Conservation (phyloP, 2,113 vertebrate species). For the Castor canadensis region DNA sequence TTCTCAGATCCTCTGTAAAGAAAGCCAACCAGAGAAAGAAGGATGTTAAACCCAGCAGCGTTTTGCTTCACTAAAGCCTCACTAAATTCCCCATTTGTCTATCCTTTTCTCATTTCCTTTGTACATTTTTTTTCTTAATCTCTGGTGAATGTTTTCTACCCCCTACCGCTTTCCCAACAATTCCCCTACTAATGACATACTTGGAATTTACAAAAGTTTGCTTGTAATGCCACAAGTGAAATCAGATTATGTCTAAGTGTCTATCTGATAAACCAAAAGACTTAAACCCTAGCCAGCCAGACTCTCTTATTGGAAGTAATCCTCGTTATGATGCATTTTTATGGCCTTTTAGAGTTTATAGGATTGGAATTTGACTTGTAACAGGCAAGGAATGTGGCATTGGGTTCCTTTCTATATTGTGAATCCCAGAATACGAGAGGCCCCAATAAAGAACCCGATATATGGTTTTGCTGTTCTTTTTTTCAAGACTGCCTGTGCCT, state of each 20-base stretch:
- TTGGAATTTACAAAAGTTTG: neutral
- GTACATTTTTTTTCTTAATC: constrained; percentile 37
- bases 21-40: neutral
- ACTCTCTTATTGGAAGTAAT: neutral
- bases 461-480: neutral
- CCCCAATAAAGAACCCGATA: neutral
- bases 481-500: too few species aligned
- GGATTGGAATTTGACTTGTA: neutral
- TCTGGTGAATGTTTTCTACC: neutral
- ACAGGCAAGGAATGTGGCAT: neutral
- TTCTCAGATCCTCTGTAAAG: neutral
- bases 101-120: constrained; percentile 30
- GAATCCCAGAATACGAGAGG: constrained; percentile 26
- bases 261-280: constrained; percentile 3
- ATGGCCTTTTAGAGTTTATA: constrained; percentile 12
- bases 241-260: neutral
- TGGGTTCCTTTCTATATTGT: neutral
- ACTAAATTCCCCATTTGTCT: neutral
- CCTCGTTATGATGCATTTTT: neutral
- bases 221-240: neutral
- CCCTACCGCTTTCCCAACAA: neutral
- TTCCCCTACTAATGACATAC: neutral
- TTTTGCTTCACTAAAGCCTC: neutral
- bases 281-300: neutral
- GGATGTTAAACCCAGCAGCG: neutral